phyloP scores from a whole-genome alignment of 1,140 invertebrate species.

The Bombyx mori region ASM3026992v2 NC_085124.1:6864501-6865000 shows the following conservation, averaged over 20 bases:
- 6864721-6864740: no score
- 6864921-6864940: slow-evolving; percentile 8
- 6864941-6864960: slow-evolving; percentile 1
- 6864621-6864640: slow-evolving; percentile 12
- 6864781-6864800: not conserved
- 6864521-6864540: no score
- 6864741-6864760: no score
- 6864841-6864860: slow-evolving; percentile 1
- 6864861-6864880: slow-evolving; percentile 4
- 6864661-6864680: slow-evolving; percentile 19
- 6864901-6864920: slow-evolving; percentile 5
- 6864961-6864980: slow-evolving; percentile 22
- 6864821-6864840: slow-evolving; percentile 3
- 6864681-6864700: slow-evolving; percentile 13
- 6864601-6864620: slow-evolving; percentile 10
- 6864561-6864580: no score
- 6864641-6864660: slow-evolving; percentile 19
- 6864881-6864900: not conserved
- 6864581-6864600: not conserved
- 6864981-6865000: slow-evolving; percentile 13
- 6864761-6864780: not conserved
- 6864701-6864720: not conserved
- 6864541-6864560: no score
- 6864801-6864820: no score
- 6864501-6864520: no score